A percentile compares a stretch with the other conserved stretches of the same genome.
These are phyloP conservation scores for Epinotia brunnichana DNA, from an alignment of 2,888 invertebrate species.

Conservation along the genomic window DNA sequence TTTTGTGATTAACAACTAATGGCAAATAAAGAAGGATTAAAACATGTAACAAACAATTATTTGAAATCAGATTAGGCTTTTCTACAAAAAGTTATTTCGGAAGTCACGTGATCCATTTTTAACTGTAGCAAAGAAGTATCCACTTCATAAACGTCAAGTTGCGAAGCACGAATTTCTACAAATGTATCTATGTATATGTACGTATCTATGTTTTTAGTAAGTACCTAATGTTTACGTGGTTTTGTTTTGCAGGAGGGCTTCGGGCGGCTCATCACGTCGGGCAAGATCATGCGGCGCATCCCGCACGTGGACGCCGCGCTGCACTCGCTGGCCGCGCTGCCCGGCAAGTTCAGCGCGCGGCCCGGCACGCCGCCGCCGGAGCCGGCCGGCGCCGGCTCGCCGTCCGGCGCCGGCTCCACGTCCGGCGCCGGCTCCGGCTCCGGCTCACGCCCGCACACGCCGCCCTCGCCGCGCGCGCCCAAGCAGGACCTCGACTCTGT, in stretches of 20 bases:
- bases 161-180: background rate
- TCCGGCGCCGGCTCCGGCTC: constrained; percentile 50
- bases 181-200: background rate
- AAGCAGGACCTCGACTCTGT: constrained; percentile 89
- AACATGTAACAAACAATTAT: too few species aligned
- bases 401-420: constrained; percentile 86
- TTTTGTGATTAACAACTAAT: too few species aligned
- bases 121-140: too few species aligned
- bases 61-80: too few species aligned
- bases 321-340: constrained; percentile 84
- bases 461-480: constrained; percentile 83
- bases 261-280: constrained; percentile 97
- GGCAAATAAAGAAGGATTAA: too few species aligned
- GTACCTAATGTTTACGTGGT: background rate
- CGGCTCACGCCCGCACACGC: constrained; percentile 52
- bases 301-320: constrained; percentile 91
- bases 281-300: constrained; percentile 95
- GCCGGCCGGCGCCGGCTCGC: constrained; percentile 64
- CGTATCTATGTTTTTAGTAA: background rate
- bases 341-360: constrained; percentile 86
- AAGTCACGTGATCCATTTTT: too few species aligned
- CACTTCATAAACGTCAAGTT: too few species aligned
- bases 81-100: too few species aligned
- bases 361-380: constrained; percentile 64
- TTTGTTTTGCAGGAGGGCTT: constrained; percentile 88